phyloP scores from a whole-genome alignment of 2,888 invertebrate genomes.

The Eledona agricola region DNA sequence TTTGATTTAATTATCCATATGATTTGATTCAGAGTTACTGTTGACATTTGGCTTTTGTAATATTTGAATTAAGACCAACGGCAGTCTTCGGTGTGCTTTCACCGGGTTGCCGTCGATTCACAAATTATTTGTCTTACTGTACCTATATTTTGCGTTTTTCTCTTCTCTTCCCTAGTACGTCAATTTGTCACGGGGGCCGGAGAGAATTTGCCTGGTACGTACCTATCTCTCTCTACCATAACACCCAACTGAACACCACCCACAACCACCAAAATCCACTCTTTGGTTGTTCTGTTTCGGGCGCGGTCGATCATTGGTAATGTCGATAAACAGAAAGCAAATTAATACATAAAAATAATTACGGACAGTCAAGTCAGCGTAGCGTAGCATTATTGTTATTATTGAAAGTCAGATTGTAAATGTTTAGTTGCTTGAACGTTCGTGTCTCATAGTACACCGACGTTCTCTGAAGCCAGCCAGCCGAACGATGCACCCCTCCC shows the following conservation, averaged over 20 bases:
- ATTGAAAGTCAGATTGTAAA: too few species aligned
- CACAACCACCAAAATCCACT: slow-evolving; percentile 59
- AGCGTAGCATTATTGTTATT: too few species aligned
- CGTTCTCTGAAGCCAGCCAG: slow-evolving; percentile 39
- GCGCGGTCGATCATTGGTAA: slow-evolving; percentile 40
- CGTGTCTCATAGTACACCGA: slow-evolving; percentile 36
- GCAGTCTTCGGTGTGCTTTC: slow-evolving; percentile 37
- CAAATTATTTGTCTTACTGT: slow-evolving; percentile 61
- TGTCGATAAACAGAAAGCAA: slow-evolving; percentile 3
- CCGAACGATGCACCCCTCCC: slow-evolving; percentile 54
- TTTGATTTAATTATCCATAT: slow-evolving; percentile 57
- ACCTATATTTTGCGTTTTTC: slow-evolving; percentile 65
- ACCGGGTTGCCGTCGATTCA: slow-evolving; percentile 42
- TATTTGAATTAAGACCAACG: slow-evolving; percentile 42
- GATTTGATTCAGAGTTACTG: slow-evolving; percentile 58
- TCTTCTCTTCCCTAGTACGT: slow-evolving; percentile 65
- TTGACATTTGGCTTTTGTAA: slow-evolving; percentile 55
- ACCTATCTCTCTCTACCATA: slow-evolving; percentile 61
- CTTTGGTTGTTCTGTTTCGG: slow-evolving; percentile 62
- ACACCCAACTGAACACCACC: slow-evolving; percentile 62
- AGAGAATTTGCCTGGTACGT: slow-evolving; percentile 65
- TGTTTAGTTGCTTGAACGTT: slow-evolving; percentile 38
- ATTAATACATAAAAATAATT: too few species aligned
- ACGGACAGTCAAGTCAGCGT: neutral
- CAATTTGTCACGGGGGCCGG: slow-evolving; percentile 66